Evolutionary conservation across 2,797 vertebrate genomes (phyloP).

Genomic region (Pteronotus mesoamericanus): DNA sequence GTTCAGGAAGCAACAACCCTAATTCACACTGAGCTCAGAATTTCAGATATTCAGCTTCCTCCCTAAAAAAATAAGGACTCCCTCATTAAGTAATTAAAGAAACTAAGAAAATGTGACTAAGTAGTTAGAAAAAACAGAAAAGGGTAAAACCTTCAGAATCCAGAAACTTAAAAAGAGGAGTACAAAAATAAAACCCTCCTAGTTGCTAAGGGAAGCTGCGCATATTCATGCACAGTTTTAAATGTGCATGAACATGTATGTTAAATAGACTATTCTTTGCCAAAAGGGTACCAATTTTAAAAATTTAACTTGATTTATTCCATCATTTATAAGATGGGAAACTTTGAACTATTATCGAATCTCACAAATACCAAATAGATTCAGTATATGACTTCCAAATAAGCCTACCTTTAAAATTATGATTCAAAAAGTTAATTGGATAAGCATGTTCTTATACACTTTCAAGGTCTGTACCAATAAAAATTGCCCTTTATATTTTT

Average conservation of each 20-base stretch:
- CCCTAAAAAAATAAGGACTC: neutral
- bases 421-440: neutral
- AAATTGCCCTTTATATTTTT: neutral
- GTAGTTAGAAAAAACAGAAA: neutral
- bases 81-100: conserved; percentile 2
- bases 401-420: neutral
- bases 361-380: conserved; percentile 2
- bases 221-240: no score
- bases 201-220: neutral
- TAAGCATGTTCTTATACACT: neutral
- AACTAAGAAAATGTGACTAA: neutral
- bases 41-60: neutral
- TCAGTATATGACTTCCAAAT: neutral
- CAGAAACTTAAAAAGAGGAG: neutral
- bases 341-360: neutral
- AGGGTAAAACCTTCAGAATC: neutral
- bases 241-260: neutral
- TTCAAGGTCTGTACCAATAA: neutral
- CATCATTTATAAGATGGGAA: neutral
- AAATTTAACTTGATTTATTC: conserved; percentile 17
- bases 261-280: neutral
- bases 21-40: neutral
- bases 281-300: neutral
- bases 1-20: conserved; percentile 4
- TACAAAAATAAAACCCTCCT: neutral